phyloP scores from a whole-genome alignment of 2,113 vertebrate species.

The Catharus minimus region DNA sequence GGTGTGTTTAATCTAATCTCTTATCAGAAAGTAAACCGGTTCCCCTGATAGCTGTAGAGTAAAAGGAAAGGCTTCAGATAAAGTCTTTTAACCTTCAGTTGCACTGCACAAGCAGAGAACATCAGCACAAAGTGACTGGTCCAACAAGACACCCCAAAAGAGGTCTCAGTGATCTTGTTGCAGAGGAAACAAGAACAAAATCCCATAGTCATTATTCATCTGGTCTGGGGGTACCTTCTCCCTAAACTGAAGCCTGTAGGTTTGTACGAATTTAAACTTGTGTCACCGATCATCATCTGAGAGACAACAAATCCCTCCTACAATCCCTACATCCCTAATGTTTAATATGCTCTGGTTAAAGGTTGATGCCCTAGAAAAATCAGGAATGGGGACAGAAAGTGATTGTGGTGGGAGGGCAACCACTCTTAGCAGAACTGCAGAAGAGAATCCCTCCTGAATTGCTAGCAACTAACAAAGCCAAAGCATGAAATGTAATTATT shows the following conservation, averaged over 20 bases:
- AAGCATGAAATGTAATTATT: neutral
- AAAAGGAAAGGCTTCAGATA: neutral
- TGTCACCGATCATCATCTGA: fast-evolving
- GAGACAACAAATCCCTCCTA: neutral
- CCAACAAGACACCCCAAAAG: neutral
- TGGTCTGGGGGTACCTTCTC: neutral
- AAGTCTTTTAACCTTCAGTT: neutral
- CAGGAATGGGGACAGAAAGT: neutral
- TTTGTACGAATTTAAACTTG: neutral
- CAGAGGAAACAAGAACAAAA: neutral
- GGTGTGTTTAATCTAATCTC: neutral
- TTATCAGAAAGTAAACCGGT: neutral
- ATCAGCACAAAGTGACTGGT: neutral
- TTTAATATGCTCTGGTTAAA: neutral
- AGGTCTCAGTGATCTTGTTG: neutral
- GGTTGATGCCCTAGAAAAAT: neutral
- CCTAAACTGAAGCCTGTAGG: neutral
- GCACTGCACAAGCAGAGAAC: neutral
- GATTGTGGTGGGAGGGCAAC: neutral
- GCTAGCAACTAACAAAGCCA: neutral
- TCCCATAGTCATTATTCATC: neutral
- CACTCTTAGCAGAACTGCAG: neutral
- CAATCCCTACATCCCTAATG: neutral
- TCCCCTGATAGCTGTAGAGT: neutral
- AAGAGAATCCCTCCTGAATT: neutral